phyloP scores from a whole-genome alignment of 1,140 invertebrate species.

The Zaprionus nigranus region DNA sequence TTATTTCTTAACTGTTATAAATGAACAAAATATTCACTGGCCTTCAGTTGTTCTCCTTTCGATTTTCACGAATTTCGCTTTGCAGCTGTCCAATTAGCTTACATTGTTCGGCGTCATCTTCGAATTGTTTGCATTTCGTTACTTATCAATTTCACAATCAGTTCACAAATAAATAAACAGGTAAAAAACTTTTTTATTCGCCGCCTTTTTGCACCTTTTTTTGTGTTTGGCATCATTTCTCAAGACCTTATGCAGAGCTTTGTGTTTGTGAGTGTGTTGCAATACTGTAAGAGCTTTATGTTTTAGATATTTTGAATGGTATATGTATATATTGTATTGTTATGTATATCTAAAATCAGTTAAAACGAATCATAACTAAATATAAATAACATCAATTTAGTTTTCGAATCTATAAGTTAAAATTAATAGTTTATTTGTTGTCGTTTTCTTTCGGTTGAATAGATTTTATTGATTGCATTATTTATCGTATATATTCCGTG shows the following conservation, averaged over 20 bases:
- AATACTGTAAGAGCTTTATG: background rate
- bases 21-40: conserved; percentile 10
- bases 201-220: conserved; percentile 11
- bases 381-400: too few species aligned
- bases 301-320: background rate
- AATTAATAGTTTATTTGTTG: too few species aligned
- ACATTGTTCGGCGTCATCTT: conserved; percentile 7
- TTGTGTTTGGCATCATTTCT: conserved; percentile 47
- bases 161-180: conserved; percentile 73
- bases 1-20: background rate
- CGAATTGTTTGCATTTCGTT: conserved; percentile 32
- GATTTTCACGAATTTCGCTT: conserved; percentile 15
- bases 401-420: too few species aligned
- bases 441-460: too few species aligned
- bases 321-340: background rate
- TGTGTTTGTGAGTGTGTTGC: background rate
- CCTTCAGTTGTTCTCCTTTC: background rate
- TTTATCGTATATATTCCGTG: too few species aligned
- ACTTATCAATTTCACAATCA: conserved; percentile 69
- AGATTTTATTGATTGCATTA: too few species aligned
- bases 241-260: conserved; percentile 9
- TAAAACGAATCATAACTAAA: background rate
- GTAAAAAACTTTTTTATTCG: conserved; percentile 54
- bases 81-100: conserved; percentile 59
- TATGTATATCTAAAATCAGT: background rate